Evolutionary conservation across 2,888 invertebrate species (phyloP).

Genomic region (Mesorhabditis spiculigera): DNA sequence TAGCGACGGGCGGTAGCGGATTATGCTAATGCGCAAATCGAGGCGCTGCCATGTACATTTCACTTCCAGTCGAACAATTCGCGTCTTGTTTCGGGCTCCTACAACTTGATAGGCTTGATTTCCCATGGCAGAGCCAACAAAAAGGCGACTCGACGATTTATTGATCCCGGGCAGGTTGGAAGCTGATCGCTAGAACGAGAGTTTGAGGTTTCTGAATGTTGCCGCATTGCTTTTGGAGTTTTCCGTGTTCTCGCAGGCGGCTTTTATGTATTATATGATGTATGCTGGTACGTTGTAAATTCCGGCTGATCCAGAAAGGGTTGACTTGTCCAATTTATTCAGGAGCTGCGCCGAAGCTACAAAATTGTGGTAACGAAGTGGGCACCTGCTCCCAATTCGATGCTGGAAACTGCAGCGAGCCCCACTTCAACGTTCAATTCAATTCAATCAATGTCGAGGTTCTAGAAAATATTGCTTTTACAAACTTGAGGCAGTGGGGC

Average conservation of each 20-base stretch:
- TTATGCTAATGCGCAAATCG: no score
- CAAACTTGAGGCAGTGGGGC: constrained; percentile 21
- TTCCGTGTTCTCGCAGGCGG: neutral
- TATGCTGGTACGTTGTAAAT: constrained; percentile 21
- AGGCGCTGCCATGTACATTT: no score
- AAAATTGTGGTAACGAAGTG: neutral
- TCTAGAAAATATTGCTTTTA: neutral
- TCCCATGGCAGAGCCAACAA: neutral
- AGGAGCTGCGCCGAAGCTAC: constrained; percentile 5
- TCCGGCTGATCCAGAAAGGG: neutral
- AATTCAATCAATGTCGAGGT: constrained; percentile 27
- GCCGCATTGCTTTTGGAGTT: neutral
- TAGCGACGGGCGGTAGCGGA: no score
- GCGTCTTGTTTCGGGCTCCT: no score
- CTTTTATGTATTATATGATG: constrained; percentile 28
- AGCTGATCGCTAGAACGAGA: no score
- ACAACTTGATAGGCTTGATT: no score
- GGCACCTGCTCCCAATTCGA: constrained; percentile 10
- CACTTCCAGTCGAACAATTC: no score
- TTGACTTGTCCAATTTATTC: neutral
- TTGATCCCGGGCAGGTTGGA: neutral
- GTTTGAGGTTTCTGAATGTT: neutral
- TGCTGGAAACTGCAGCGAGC: neutral
- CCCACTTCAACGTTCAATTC: constrained; percentile 17
- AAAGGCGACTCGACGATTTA: neutral